phyloP scores from a whole-genome alignment of 1,140 invertebrate species.

The Tenebrio molitor region DNA sequence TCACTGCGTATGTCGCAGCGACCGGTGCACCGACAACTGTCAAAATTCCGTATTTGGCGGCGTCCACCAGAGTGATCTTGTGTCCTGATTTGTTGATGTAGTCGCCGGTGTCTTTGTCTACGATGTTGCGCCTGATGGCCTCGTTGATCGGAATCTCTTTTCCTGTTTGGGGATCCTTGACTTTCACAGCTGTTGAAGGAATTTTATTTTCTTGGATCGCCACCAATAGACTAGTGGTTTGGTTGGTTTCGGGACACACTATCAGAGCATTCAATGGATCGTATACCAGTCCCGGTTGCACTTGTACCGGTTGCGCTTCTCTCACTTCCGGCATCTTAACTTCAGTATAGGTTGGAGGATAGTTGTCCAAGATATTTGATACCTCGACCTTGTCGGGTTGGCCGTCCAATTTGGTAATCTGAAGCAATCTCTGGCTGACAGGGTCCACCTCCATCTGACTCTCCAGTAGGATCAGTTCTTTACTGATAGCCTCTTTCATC shows the following conservation, averaged over 20 bases:
- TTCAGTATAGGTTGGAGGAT: conserved; percentile 67
- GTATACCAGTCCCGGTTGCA: conserved; percentile 79
- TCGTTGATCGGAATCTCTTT: conserved; percentile 80
- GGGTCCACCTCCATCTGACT: conserved; percentile 66
- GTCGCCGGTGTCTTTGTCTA: conserved; percentile 80
- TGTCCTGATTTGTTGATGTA: conserved; percentile 77
- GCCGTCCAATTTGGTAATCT: conserved; percentile 74
- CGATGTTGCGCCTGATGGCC: conserved; percentile 81
- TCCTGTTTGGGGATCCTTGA: conserved; percentile 82
- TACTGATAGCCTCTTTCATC: conserved; percentile 85
- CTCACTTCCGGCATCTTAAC: conserved; percentile 68
- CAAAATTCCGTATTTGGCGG: conserved; percentile 80
- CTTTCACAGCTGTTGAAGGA: conserved; percentile 76
- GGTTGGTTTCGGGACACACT: conserved; percentile 79
- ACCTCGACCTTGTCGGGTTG: conserved; percentile 79
- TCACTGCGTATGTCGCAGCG: conserved; percentile 72
- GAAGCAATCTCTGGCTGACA: conserved; percentile 71
- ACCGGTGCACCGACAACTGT: conserved; percentile 79
- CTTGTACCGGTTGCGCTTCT: conserved; percentile 76
- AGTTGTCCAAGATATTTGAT: conserved; percentile 67
- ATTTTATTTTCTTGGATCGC: conserved; percentile 79
- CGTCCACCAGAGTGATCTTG: conserved; percentile 80
- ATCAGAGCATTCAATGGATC: conserved; percentile 81
- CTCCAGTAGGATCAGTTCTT: conserved; percentile 76
- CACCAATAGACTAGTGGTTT: conserved; percentile 77